phyloP scores from a whole-genome alignment of 2,888 invertebrate genomes.

The Leuctra nigra region DNA sequence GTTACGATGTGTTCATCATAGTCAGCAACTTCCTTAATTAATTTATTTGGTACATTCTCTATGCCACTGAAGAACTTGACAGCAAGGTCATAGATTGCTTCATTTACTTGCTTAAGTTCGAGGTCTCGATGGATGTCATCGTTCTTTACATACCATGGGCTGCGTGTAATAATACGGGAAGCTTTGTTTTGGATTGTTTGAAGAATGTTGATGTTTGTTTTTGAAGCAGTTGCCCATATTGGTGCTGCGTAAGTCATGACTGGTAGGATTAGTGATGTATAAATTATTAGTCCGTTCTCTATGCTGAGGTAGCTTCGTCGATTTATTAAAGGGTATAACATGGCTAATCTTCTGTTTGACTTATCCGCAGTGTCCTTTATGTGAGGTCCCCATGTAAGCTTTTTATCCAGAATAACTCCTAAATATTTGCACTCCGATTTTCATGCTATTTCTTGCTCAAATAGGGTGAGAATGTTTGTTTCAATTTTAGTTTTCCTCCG shows the following conservation, averaged over 20 bases:
- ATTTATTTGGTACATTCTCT: neutral
- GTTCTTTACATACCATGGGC: neutral
- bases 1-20: neutral
- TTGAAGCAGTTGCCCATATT: neutral
- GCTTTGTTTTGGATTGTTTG: neutral
- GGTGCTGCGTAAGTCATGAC: neutral
- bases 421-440: conserved; percentile 2
- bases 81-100: neutral
- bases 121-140: neutral
- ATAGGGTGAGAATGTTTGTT: neutral
- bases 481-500: too few species aligned
- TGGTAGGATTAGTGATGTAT: neutral
- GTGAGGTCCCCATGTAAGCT: neutral
- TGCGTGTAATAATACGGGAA: neutral
- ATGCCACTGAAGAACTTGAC: neutral
- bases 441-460: neutral
- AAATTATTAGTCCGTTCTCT: neutral
- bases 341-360: neutral
- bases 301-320: neutral
- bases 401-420: neutral
- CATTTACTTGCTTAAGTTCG: neutral
- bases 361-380: neutral
- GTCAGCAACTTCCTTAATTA: neutral
- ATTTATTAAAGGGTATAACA: neutral
- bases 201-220: too few species aligned